Percentiles rank a stretch among this genome's conserved stretches.
phyloP scores from a whole-genome alignment of 2,888 invertebrate species.

The Xylota segnis region DNA sequence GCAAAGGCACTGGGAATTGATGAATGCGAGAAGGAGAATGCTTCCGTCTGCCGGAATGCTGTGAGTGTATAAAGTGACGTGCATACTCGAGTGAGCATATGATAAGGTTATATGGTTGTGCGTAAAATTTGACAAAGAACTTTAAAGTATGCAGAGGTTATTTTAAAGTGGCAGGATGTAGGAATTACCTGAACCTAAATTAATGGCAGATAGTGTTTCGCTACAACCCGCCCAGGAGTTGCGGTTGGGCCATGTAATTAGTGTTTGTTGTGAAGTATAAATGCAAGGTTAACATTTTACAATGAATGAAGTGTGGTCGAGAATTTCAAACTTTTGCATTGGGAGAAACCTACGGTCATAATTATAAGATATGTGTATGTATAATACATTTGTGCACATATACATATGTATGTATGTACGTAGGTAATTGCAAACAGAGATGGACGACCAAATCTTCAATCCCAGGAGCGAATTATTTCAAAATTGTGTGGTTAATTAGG shows the following conservation, averaged over 20 bases:
- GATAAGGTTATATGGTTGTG: slow-evolving; percentile 42
- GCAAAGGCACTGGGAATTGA: slow-evolving; percentile 9
- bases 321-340: background rate
- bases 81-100: slow-evolving; percentile 40
- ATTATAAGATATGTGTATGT: too few relatives aligned
- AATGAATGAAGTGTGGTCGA: background rate
- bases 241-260: background rate
- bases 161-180: slow-evolving; percentile 21
- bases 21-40: slow-evolving; percentile 17
- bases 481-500: too few relatives aligned
- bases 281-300: background rate
- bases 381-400: too few relatives aligned
- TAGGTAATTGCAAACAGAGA: too few relatives aligned
- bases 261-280: background rate
- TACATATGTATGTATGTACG: too few relatives aligned
- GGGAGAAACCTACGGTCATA: too few relatives aligned
- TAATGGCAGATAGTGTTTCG: background rate
- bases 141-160: slow-evolving; percentile 24
- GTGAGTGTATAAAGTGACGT: slow-evolving; percentile 48
- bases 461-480: too few relatives aligned
- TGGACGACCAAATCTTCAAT: too few relatives aligned
- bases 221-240: background rate
- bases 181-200: slow-evolving; percentile 8
- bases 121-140: slow-evolving; percentile 44
- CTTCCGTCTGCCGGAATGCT: slow-evolving; percentile 29